Base-by-base conservation (phyloP, 2,888 invertebrate genomes). In the Epsilonema sp. region DNA sequence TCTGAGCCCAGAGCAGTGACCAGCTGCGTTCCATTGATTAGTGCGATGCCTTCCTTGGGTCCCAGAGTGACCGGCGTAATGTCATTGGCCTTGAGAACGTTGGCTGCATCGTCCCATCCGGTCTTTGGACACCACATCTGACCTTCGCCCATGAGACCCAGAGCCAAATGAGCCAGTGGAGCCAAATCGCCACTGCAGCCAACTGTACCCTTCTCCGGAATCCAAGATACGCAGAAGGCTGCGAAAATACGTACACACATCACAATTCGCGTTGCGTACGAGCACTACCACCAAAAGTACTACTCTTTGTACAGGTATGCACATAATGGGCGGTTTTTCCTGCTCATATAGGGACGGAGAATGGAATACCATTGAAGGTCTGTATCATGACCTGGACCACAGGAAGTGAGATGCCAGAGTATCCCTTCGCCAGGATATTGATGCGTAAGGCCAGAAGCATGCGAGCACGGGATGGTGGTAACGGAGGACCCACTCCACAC, bases 21-120 rank as follows among this genome's bases (percentile, higher is more conserved):
- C 51, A 78, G 65, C 57, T 78, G 77, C 13, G 78, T 78, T 37
- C 77, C 78, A 61, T 78, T 78, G 55, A 78, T 75, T 50, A 78
- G 62, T 1, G 76, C 74, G 22, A 78, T 58, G 2, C 76, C 77
- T 63, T 78, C 78, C 64, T 78, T 78, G 2, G 76, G 70, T 38
- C 71, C 70, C 26, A 77, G 65, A 20, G 63, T 62, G 49, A 78
- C 67, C 5, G 76, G 75, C 46, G 67, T 65, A 47, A 78, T 63
- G 42, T 72, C 68, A 57, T 76, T 72, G 26, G 69, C 66, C 59
- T 75, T 71, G 46, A 77, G 58, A 2, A 62, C 62, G 13, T 53
- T 24, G 13, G 49, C 56, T 20, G 62, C 62, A 36, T 51, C 48
- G 42, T 54, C 58, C 63, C 63, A 64, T 2, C 61, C 46, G 3